These are phyloP conservation scores for Puntigrus tetrazona DNA, from an alignment of 2,113 vertebrate genomes.

Conservation along the genomic window DNA sequence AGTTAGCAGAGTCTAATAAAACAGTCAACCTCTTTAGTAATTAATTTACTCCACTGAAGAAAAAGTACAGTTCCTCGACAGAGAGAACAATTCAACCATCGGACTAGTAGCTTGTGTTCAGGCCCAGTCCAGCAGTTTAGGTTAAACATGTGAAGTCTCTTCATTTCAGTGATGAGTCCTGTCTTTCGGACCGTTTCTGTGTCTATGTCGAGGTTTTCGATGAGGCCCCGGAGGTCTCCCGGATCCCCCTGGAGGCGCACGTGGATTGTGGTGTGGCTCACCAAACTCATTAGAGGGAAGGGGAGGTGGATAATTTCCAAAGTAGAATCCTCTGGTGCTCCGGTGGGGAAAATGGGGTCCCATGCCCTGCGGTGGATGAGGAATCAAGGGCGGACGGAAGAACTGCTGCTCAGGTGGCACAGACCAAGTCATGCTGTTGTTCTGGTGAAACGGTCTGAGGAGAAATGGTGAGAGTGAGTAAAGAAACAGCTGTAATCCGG, in stretches of 20 bases:
- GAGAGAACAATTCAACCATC: background rate
- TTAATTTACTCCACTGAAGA: background rate
- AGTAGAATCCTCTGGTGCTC: background rate
- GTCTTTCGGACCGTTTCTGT: background rate
- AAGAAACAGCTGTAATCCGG: background rate
- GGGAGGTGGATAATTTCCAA: background rate
- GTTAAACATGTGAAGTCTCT: background rate
- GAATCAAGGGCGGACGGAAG: background rate
- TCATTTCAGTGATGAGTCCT: background rate
- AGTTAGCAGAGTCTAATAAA: background rate
- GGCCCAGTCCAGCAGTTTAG: background rate
- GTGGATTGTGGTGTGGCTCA: background rate
- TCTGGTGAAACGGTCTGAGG: slow-evolving; percentile 24
- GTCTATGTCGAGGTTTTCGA: background rate
- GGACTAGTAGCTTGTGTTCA: background rate
- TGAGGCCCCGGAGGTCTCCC: background rate
- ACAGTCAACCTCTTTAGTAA: background rate
- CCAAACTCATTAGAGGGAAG: slow-evolving; percentile 17
- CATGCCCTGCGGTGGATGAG: background rate
- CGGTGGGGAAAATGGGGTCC: background rate
- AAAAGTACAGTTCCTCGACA: background rate
- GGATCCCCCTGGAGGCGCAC: background rate
- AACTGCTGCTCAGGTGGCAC: background rate
- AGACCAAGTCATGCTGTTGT: background rate
- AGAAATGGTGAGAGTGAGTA: background rate